A percentile compares a stretch with the other conserved stretches of the same genome.
Conservation (phyloP, 92 coral and sea anemone genomes). For the Porites evermanni region DNA sequence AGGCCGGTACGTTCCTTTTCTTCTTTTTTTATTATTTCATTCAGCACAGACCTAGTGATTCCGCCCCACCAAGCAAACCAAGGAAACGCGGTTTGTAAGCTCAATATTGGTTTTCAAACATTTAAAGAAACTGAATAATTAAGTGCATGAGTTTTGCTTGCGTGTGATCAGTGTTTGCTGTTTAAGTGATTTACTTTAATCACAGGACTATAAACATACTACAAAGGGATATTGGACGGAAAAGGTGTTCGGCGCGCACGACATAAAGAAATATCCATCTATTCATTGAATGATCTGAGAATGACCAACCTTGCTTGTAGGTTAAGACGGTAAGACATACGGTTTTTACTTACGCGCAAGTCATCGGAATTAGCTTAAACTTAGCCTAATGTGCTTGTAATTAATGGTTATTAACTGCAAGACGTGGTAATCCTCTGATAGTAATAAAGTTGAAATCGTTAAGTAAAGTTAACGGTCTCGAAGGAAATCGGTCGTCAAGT, state of each 20-base stretch:
- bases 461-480: conserved; percentile 54
- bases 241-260: conserved; percentile 28
- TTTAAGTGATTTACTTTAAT: conserved; percentile 55
- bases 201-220: conserved; percentile 47
- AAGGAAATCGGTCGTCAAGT: conserved; percentile 41
- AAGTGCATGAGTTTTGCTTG: conserved; percentile 38
- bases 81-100: conserved; percentile 30
- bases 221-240: conserved; percentile 36
- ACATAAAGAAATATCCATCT: conserved; percentile 41
- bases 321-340: neutral
- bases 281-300: conserved; percentile 18
- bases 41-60: conserved; percentile 23
- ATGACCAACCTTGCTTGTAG: neutral
- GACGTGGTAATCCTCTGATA: conserved; percentile 46
- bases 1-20: neutral
- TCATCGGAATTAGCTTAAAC: conserved; percentile 37
- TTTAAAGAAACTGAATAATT: conserved; percentile 37
- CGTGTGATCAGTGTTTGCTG: conserved; percentile 54
- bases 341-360: neutral
- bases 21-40: neutral
- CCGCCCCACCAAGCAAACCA: conserved; percentile 37
- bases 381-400: conserved; percentile 47
- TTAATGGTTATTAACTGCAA: conserved; percentile 50
- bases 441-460: conserved; percentile 30
- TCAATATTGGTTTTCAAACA: conserved; percentile 46